These are phyloP conservation scores for Sarotherodon lohbergeri DNA, from an alignment of 2,113 vertebrate species.

Conservation along the genomic window DNA sequence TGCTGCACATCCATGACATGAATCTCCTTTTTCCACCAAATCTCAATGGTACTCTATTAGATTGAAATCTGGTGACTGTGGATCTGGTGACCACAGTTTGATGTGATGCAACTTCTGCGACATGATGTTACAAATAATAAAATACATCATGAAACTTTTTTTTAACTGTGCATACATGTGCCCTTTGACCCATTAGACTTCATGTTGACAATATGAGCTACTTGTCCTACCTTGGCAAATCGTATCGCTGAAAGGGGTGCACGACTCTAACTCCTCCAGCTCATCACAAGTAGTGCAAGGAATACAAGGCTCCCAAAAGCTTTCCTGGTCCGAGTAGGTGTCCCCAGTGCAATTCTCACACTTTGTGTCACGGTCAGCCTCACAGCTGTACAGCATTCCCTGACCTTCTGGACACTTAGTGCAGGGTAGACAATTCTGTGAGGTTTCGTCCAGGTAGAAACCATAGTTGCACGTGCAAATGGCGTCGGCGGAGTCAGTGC, in stretches of 20 bases:
- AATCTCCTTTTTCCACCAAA: not conserved
- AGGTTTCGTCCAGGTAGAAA: constrained; percentile 68
- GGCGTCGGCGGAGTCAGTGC: constrained; percentile 89
- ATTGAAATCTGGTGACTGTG: not conserved
- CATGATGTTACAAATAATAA: not conserved
- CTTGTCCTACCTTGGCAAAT: constrained; percentile 79
- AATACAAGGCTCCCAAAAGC: constrained; percentile 87
- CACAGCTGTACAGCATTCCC: constrained; percentile 82
- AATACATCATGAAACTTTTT: not conserved
- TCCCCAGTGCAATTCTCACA: constrained; percentile 83
- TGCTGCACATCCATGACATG: not conserved
- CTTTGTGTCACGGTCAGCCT: constrained; percentile 74
- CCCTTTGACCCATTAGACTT: not conserved
- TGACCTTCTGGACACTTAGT: constrained; percentile 78
- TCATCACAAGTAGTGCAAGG: constrained; percentile 90
- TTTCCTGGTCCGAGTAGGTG: constrained; percentile 89
- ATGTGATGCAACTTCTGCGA: not conserved
- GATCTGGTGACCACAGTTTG: not conserved
- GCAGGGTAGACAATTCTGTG: constrained; percentile 75
- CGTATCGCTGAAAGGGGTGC: constrained; percentile 74
- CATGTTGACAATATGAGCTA: not conserved
- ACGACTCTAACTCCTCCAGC: constrained; percentile 62
- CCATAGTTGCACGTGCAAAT: constrained; percentile 85
- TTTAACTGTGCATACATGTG: not conserved
- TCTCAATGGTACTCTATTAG: not conserved